A percentile compares a stretch with the other conserved stretches of the same genome.
These are phyloP conservation scores for Eupithecia subumbrata DNA, from an alignment of 2,888 invertebrate species.

Conservation along the genomic window DNA sequence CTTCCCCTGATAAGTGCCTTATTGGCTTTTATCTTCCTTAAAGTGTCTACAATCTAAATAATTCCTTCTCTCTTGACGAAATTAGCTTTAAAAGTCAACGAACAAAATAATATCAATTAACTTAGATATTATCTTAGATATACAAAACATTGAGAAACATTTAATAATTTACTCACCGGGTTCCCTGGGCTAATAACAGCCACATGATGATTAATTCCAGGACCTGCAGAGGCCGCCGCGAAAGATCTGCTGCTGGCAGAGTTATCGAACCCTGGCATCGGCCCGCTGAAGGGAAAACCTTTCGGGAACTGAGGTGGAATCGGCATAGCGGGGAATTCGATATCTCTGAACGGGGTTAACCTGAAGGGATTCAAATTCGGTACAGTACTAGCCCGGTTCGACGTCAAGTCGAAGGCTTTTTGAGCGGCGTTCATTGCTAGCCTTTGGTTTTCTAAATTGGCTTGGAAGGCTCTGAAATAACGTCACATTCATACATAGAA, in stretches of 20 bases:
- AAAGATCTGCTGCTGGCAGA: constrained; percentile 65
- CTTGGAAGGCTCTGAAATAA: constrained; percentile 70
- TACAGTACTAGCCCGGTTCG: constrained; percentile 64
- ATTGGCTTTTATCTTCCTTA: too few relatives aligned
- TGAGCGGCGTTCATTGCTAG: constrained; percentile 70
- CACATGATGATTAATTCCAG: constrained; percentile 82
- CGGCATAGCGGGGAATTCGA: constrained; percentile 37
- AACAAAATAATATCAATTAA: neutral
- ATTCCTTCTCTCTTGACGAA: neutral
- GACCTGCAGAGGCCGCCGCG: constrained; percentile 82
- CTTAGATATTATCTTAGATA: neutral
- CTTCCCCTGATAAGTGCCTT: too few relatives aligned
- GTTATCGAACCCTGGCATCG: constrained; percentile 46
- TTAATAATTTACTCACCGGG: constrained; percentile 78
- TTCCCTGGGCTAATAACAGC: constrained; percentile 85
- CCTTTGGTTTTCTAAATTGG: constrained; percentile 65
- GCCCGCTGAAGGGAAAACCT: constrained; percentile 42
- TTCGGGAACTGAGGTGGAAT: constrained; percentile 28
- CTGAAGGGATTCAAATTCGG: constrained; percentile 48
- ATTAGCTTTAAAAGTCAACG: neutral
- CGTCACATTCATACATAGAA: constrained; percentile 30
- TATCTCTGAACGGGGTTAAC: constrained; percentile 63
- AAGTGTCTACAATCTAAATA: neutral
- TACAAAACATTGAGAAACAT: neutral
- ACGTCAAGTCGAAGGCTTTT: constrained; percentile 73